Base-by-base conservation (phyloP, 37 sponge, comb jelly and placozoan genomes). In the Lycopodina hypogea region DNA sequence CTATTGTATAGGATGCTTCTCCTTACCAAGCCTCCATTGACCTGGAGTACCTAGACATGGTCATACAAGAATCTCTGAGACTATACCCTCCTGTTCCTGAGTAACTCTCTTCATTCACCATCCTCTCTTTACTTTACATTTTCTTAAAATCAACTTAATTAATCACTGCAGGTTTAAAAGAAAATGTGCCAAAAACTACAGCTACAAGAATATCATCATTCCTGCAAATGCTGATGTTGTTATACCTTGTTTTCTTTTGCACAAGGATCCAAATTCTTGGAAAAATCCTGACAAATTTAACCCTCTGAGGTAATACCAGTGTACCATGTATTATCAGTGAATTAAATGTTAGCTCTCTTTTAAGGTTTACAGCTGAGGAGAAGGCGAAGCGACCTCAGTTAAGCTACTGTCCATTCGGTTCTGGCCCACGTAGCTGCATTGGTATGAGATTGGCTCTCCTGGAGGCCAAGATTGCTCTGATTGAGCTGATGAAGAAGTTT, bases 391-490 rank as follows among this genome's bases (percentile, higher is more conserved):
- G 71, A 29, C 75, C 63, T 37, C 76, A 79, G 42, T 42, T 79
- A 36, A 37, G 69, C 24, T 71, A 84, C 81, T 76, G 89, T 62
- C 90, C 94, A 68, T 93, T 93, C 78, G 87, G 91, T 17, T 66
- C 37, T 65, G 94, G 94, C 17, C 90, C 94, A 32, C 68, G 94
- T 0, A 80, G 61, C 72, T 93, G 94, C 48, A 83, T 89, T 83
- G 94, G 90, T 8, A 87, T 84, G 81, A 85, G 81, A 40, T 89
- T 89, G 77, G 90, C 94, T 53, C 69, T 89, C 50, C 45, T 93
- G 69, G 90, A 93, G 67, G 65, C 81, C 24, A 93, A 87, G 76
- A 86, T 86, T 71, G 79, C 87, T 15, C 66, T 91, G 29, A 83
- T 79, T 1, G 71, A 60, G 30, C 60, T 86, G 14, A 55, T 91